Base-by-base conservation (phyloP, 2,888 invertebrate genomes). In the Tuberolachnus salignus region DNA sequence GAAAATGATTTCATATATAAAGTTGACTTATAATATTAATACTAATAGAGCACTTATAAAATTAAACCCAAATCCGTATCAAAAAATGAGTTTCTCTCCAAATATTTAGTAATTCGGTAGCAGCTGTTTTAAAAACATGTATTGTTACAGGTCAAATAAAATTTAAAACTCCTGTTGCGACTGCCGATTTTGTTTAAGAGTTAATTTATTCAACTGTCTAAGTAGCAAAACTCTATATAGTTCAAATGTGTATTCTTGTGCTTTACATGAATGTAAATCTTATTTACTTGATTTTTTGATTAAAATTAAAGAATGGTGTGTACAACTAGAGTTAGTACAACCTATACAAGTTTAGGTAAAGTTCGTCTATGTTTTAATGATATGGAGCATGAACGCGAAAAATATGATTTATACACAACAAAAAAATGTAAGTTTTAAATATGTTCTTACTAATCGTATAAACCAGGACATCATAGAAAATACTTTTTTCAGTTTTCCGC, bases 381-480 rank as follows among this genome's bases (percentile, higher is more conserved):
- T 61, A 34, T 61, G 61, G 61, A 42, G 34, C 10, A 61, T 61
- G 34, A 61, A 61, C 34, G n/a, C 34, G 16, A 61, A 34, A 34
- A n/a, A 16, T 2, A 61, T 61, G 61, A n/a, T 61, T n/a, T 61
- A 61, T 61, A 10, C 16, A 34, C 34, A 61, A 34, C 34, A 34
- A 61, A n/a, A 61, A 61, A 3, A 61, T 1, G 16, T 61, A 61
- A 34, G 61, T 42, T 61, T 61, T 61, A 61, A 61, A 10, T 61
- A 61, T 61, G 10, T 61, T n/a, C 26, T 59, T 3, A 59, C 59
- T 1, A 59, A 8, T 2, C 59, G 59, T 34, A n/a, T 61, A 34
- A 61, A 61, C 10, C 61, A 61, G n/a, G 61, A 61, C 34, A 10
- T 61, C 10, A 34, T 61, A 61, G 61, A 61, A 61, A 61, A 61